Percentiles rank a stretch among this genome's conserved stretches.
phyloP scores from a whole-genome alignment of 2,888 invertebrate genomes.

The Hydroisotoma schaefferi region DNA sequence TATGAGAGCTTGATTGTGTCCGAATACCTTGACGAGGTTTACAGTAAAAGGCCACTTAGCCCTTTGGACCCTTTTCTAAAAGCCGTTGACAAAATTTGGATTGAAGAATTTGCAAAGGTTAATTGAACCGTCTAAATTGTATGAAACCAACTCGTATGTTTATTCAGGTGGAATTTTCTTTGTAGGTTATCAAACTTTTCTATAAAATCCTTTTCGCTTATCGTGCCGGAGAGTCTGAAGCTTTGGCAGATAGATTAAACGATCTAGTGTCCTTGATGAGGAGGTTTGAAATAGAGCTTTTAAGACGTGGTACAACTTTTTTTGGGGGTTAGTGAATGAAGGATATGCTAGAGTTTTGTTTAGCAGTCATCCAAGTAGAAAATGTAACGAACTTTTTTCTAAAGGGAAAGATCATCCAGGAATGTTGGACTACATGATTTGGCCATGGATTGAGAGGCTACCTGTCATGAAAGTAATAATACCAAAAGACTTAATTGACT shows the following conservation, averaged over 20 bases:
- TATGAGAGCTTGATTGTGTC: conserved; percentile 58
- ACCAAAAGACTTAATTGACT: conserved; percentile 32
- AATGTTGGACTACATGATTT: conserved; percentile 76
- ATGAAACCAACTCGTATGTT: neutral
- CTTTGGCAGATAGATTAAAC: conserved; percentile 23
- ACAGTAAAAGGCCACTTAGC: conserved; percentile 56
- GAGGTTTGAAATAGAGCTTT: conserved; percentile 52
- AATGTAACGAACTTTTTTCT: neutral
- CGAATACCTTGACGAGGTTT: conserved; percentile 59
- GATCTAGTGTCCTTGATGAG: conserved; percentile 50
- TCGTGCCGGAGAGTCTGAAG: conserved; percentile 14
- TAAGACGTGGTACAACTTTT: conserved; percentile 51
- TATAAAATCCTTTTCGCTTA: conserved; percentile 18
- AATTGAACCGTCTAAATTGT: neutral
- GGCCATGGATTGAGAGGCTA: conserved; percentile 76
- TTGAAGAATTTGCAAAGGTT: conserved; percentile 62
- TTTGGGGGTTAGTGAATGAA: conserved; percentile 51
- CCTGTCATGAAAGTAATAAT: conserved; percentile 60
- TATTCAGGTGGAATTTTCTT: neutral
- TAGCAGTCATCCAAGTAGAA: neutral
- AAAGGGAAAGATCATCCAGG: conserved; percentile 63
- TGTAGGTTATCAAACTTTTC: conserved; percentile 21
- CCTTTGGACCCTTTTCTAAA: conserved; percentile 59
- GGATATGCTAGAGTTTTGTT: too few species aligned
- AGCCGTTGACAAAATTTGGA: conserved; percentile 68